Base-by-base conservation (phyloP, 2,113 vertebrate genomes). In the Amblyopsis rosae region DNA sequence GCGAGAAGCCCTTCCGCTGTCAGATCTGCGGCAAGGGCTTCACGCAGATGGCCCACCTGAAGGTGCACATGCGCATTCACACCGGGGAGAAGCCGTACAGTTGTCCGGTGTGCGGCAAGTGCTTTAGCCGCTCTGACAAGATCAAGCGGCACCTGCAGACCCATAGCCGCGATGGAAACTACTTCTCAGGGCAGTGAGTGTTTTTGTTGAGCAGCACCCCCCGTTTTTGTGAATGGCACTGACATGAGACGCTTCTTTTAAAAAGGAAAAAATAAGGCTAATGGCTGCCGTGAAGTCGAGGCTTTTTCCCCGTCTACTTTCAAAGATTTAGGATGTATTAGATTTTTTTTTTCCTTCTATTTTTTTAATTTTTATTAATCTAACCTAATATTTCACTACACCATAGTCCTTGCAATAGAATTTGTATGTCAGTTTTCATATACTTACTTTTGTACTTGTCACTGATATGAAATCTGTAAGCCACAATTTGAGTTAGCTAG, bases 141-240 rank as follows among this genome's bases (percentile, higher is more conserved):
- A 91, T 91, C 68, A 91, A 91, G 81, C 77, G 90, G 70, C 90
- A 91, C 72, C 88, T 91, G 12, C 90, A 91, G 83, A 91, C 90
- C 65, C 90, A 91, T 59, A 91, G 82, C 71, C 88, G 89, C 0
- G 90, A 91, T 65, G 90, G 90, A 72, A 83, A 85, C 3, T 91
- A 91, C 65, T 91, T 91, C 76, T 87, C 90, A 76, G 89, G 89
- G 59, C 89, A 46, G 16, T 51, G 57, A 62, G 32, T 16, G 26
- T 51, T 75, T 51, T 68, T 59, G 56, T 73, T 63, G 13, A 74
- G 77, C 64, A 55, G 26, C 26, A 26, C 26, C 26, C 26, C 57
- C 64, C 76, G 58, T 26, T 35, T 80, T 69, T 80, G 67, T 72
- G 65, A 82, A 76, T 75, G 70, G 57, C 62, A 62, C 70, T 75